These are phyloP conservation scores for Hycleus phaleratus DNA, from an alignment of 1,140 invertebrate species.

Conservation along the genomic window DNA sequence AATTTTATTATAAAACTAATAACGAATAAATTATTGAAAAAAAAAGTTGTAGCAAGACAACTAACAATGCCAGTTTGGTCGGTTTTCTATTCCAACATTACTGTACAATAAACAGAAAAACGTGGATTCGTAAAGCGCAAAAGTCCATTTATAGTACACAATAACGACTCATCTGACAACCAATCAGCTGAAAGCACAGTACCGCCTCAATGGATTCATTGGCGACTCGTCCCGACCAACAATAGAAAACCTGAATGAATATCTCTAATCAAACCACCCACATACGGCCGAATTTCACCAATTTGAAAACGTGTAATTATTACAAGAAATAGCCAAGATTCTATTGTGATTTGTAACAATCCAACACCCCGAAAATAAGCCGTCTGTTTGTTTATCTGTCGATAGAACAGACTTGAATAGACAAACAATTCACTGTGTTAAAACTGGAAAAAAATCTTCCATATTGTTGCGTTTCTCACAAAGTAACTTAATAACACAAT, in stretches of 20 bases:
- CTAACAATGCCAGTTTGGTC: too few species aligned
- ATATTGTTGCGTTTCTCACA: too few species aligned
- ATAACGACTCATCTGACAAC: conserved; percentile 14
- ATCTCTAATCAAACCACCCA: neutral
- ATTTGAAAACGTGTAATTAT: too few species aligned
- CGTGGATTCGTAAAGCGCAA: conserved; percentile 13
- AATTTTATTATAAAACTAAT: neutral
- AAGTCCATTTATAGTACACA: conserved; percentile 32
- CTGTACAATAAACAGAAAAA: neutral
- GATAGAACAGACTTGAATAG: too few species aligned
- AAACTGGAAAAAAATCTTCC: too few species aligned
- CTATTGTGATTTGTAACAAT: too few species aligned
- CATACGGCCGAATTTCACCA: neutral
- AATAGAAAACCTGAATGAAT: conserved; percentile 1
- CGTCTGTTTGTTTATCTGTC: too few species aligned
- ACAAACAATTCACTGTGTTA: too few species aligned
- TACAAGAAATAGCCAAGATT: too few species aligned
- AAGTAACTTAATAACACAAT: too few species aligned
- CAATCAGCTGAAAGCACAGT: neutral
- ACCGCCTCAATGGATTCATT: neutral
- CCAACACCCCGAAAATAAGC: too few species aligned
- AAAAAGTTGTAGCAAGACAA: too few species aligned
- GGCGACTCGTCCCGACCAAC: neutral
- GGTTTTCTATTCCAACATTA: neutral
- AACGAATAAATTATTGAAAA: neutral